These are phyloP conservation scores for Smittia aterrima DNA, from an alignment of 2,888 invertebrate species.

Conservation along the genomic window DNA sequence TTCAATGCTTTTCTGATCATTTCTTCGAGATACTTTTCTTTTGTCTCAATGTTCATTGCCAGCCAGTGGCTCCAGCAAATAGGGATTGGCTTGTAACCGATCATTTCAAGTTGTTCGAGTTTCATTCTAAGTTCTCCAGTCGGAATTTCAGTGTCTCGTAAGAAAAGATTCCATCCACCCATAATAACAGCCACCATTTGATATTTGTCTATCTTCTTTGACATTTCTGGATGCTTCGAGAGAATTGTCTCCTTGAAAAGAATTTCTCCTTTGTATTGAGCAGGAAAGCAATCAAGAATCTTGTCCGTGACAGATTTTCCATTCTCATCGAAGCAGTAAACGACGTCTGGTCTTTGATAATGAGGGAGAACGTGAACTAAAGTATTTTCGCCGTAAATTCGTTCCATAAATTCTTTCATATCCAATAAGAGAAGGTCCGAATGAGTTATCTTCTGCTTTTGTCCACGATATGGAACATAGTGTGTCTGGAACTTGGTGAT, in stretches of 20 bases:
- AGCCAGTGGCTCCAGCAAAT: slow-evolving; percentile 52
- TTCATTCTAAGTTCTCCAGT: slow-evolving; percentile 64
- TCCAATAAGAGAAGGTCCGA: slow-evolving; percentile 62
- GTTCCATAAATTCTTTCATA: slow-evolving; percentile 55
- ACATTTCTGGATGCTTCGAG: slow-evolving; percentile 43
- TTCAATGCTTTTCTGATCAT: not conserved
- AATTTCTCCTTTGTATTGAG: slow-evolving; percentile 55
- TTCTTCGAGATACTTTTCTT: not conserved
- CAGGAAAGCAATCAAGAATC: slow-evolving; percentile 55
- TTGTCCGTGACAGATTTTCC: slow-evolving; percentile 56
- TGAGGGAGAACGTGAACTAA: slow-evolving; percentile 66
- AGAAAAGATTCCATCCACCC: slow-evolving; percentile 62
- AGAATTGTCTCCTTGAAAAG: slow-evolving; percentile 46
- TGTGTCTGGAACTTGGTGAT: slow-evolving; percentile 62
- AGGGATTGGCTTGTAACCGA: slow-evolving; percentile 61
- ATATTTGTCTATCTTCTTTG: slow-evolving; percentile 44
- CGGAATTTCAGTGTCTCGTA: slow-evolving; percentile 55
- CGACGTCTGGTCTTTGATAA: slow-evolving; percentile 62
- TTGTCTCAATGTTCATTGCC: not conserved
- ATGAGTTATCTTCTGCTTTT: slow-evolving; percentile 56
- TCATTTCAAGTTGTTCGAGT: slow-evolving; percentile 60
- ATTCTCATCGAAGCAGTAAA: slow-evolving; percentile 59
- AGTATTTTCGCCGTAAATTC: slow-evolving; percentile 57
- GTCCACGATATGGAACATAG: slow-evolving; percentile 58
- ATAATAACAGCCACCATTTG: slow-evolving; percentile 61